Conservation (phyloP, 2,797 vertebrate genomes). For the Pachyuromys duprasi region DNA sequence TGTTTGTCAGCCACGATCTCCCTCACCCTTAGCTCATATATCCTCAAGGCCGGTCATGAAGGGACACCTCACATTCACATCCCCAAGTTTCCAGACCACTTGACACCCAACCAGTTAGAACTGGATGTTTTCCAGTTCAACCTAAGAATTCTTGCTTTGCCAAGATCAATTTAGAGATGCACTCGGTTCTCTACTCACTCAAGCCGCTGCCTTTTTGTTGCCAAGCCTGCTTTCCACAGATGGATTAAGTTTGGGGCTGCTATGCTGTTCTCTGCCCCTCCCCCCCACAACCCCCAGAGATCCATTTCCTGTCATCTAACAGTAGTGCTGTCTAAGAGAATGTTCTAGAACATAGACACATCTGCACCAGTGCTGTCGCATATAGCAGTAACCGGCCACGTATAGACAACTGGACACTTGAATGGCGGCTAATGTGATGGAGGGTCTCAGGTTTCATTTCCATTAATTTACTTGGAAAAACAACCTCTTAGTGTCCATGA, state of each 20-base stretch:
- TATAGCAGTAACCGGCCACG: rapidly evolving
- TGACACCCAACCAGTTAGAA: not conserved
- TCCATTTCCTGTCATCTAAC: not conserved
- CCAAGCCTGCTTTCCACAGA: not conserved
- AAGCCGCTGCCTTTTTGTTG: not conserved
- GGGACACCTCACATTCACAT: not conserved
- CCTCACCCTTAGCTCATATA: not conserved
- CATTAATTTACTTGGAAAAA: not conserved
- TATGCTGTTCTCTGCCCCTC: no score
- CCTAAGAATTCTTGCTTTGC: not conserved
- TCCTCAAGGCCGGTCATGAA: no score
- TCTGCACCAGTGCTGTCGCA: not conserved
- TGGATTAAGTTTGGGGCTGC: not conserved
- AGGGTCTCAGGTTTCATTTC: not conserved
- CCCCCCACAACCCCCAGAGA: not conserved
- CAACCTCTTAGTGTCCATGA: not conserved
- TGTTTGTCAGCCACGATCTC: not conserved
- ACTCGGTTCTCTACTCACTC: not conserved
- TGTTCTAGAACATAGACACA: not conserved
- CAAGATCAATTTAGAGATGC: not conserved
- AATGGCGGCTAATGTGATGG: not conserved
- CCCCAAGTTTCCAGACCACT: not conserved
- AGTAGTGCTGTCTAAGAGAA: not conserved
- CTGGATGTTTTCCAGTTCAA: not conserved
- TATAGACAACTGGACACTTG: no score